Evolutionary conservation across 2,797 vertebrate genomes (phyloP), one percentile per base, ranked within the genome.

Genomic region (Thunnus albacares): DNA sequence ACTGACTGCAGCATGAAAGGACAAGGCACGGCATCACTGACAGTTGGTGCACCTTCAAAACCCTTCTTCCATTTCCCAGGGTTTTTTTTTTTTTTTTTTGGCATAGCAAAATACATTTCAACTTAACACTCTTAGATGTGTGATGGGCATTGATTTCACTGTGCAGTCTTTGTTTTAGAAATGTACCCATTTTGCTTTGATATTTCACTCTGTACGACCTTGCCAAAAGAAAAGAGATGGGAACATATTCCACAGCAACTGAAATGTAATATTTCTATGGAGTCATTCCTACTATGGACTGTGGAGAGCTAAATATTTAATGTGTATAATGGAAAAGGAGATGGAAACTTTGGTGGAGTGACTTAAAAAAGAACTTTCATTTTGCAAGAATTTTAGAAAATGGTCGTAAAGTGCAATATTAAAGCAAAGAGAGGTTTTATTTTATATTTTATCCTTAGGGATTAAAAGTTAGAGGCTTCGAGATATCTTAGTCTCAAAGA

Each of bases 1-100:
- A 75, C 74, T 83, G 87, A 87, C 82, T 88, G 90, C 80, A 64
- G 82, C 81, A 91, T 88, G 83, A 93, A 93, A 92, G 87, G 81
- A 81, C 73, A 59, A 78, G 81, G 73, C 53, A 43, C 74, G 58
- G 67, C 80, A 89, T 75, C 84, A 80, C 87, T 87, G 80, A 86
- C 82, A 92, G 83, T 74, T 28, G 81, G 72, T 83, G 80, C 60
- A 84, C 79, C 82, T 89, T 93, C 84, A 84, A 87, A 91, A 83
- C 75, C 81, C 79, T 58, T 78, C 75, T 85, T 83, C 79, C 61
- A 71, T 71, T 75, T 84, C 65, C 59, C 38, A n/a, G 18, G 18
- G 20, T 59, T 60, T 33, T 72, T 79, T 69, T 75, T 49, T 51
- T 33, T 69, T 77, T 55, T 89, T 87, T 82, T 77, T 90, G 80